Evolutionary conservation across 2,888 invertebrate genomes (phyloP).

Genomic region (Lutraria lutraria): DNA sequence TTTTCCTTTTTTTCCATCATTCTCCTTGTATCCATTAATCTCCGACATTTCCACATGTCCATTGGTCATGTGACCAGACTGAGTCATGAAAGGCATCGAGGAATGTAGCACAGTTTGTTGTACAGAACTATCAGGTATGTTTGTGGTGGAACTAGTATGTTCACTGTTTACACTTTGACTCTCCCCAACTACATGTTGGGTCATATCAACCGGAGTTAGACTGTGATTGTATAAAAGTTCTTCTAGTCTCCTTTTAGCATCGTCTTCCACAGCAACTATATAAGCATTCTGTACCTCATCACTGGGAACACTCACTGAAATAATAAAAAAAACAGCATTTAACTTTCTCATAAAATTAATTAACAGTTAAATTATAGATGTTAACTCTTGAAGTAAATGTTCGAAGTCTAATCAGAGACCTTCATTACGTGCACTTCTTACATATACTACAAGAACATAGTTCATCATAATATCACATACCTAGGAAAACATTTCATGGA

Average conservation of each 20-base stretch:
- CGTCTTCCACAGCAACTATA: slow-evolving; percentile 99
- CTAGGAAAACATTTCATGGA: too few species aligned
- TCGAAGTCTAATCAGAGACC: too few species aligned
- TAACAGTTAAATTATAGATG: too few species aligned
- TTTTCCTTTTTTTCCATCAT: slow-evolving; percentile 71
- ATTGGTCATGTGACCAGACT: slow-evolving; percentile 66
- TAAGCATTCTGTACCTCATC: slow-evolving; percentile 95
- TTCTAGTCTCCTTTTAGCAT: slow-evolving; percentile 95
- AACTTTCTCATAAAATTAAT: background rate
- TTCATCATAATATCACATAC: too few species aligned
- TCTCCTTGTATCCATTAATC: slow-evolving; percentile 74
- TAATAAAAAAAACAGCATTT: slow-evolving; percentile 24
- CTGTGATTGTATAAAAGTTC: slow-evolving; percentile 96
- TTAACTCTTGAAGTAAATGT: too few species aligned
- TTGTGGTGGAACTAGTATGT: slow-evolving; percentile 36
- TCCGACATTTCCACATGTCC: slow-evolving; percentile 74
- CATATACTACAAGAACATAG: too few species aligned
- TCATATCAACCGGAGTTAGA: slow-evolving; percentile 97
- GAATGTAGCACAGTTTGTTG: slow-evolving; percentile 63
- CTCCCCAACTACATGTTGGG: slow-evolving; percentile 89
- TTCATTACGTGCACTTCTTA: too few species aligned
- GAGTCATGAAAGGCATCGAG: slow-evolving; percentile 71
- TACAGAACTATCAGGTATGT: slow-evolving; percentile 62
- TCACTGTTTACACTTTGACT: slow-evolving; percentile 52
- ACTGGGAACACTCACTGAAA: slow-evolving; percentile 74